A percentile compares a stretch with the other conserved stretches of the same genome.
Evolutionary conservation across 1,140 invertebrate genomes (phyloP).

Genomic region (roundworm (Caenorhabditis elegans)): DNA sequence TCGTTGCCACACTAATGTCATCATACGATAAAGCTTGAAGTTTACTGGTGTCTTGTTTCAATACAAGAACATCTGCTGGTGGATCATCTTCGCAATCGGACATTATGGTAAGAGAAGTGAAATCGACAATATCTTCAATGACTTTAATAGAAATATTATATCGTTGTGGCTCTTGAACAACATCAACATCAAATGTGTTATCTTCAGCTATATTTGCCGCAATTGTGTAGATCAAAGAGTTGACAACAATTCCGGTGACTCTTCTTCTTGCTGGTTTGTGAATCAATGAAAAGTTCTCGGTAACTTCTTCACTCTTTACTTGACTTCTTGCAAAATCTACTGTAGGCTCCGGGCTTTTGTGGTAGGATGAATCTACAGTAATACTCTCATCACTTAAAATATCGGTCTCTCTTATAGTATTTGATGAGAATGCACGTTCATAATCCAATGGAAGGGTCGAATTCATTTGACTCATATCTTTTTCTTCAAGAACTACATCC

Average conservation of each 20-base stretch:
- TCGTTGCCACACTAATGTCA: neutral
- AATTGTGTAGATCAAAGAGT: slow-evolving; percentile 39
- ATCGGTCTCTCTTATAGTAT: slow-evolving; percentile 51
- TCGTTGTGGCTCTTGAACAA: slow-evolving; percentile 55
- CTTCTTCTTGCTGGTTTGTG: slow-evolving; percentile 26
- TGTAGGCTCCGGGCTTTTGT: neutral
- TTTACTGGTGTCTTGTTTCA: neutral
- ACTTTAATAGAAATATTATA: slow-evolving; percentile 31
- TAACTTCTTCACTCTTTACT: slow-evolving; percentile 16
- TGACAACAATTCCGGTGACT: slow-evolving; percentile 56
- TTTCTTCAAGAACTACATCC: slow-evolving; percentile 29
- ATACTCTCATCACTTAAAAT: slow-evolving; percentile 50
- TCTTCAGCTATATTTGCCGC: slow-evolving; percentile 47
- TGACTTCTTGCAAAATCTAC: neutral
- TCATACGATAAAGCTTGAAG: slow-evolving; percentile 22
- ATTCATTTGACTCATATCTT: slow-evolving; percentile 26
- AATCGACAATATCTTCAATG: slow-evolving; percentile 38
- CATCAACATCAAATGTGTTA: slow-evolving; percentile 39
- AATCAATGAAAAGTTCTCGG: slow-evolving; percentile 13
- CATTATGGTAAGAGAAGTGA: slow-evolving; percentile 32
- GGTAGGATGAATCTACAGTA: neutral
- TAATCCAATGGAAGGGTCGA: neutral
- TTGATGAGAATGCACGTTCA: neutral
- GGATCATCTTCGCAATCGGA: slow-evolving; percentile 25
- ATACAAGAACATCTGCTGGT: neutral